A percentile compares a stretch with the other conserved stretches of the same genome.
These are phyloP conservation scores for Fistularia commersonii DNA, from an alignment of 2,797 vertebrate genomes.

Conservation along the genomic window DNA sequence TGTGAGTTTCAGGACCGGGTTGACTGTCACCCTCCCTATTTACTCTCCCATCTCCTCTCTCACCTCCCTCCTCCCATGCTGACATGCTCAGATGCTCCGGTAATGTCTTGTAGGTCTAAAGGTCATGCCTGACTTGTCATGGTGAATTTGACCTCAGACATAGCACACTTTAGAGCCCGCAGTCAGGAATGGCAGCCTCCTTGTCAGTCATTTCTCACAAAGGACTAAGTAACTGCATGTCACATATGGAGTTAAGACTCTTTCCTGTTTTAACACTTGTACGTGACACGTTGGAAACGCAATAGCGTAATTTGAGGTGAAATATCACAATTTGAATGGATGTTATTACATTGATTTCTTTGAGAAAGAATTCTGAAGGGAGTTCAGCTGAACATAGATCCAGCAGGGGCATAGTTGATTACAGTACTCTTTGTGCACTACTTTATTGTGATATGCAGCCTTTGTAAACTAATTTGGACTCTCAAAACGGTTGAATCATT, in stretches of 20 bases:
- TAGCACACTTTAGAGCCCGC: conserved; percentile 54
- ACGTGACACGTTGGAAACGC: not conserved
- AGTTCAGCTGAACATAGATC: not conserved
- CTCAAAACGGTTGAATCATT: too few species aligned
- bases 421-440: not conserved
- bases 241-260: not conserved
- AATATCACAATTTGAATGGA: not conserved
- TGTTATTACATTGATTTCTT: not conserved
- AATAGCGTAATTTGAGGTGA: not conserved
- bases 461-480: too few species aligned
- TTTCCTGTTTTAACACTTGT: too few species aligned
- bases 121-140: conserved; percentile 70
- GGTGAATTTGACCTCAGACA: conserved; percentile 53
- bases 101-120: conserved; percentile 69
- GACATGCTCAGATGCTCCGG: conserved; percentile 67
- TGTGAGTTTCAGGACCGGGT: conserved; percentile 26
- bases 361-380: not conserved
- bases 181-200: conserved; percentile 31
- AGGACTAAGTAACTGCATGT: conserved; percentile 29
- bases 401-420: not conserved
- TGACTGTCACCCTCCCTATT: conserved; percentile 29
- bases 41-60: conserved; percentile 31
- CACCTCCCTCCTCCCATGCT: conserved; percentile 43
- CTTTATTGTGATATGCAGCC: too few species aligned
- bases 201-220: not conserved